These are phyloP conservation scores for Lordiphosa andalusiaca DNA, from an alignment of 2,888 invertebrate genomes.

Conservation along the genomic window DNA sequence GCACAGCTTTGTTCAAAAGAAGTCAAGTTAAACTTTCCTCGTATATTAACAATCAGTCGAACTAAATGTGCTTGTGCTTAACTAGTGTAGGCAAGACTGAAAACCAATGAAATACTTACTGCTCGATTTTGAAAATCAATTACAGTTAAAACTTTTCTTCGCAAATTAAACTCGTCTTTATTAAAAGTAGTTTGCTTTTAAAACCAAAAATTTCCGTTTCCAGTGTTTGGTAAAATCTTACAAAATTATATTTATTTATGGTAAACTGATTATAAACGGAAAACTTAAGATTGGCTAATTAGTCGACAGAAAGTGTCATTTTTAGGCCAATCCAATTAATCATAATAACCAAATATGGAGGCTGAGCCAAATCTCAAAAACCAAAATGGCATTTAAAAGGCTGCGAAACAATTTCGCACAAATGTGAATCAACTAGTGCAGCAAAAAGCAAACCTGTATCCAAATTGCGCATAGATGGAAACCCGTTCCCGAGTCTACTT, in stretches of 20 bases:
- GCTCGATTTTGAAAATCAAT: too few relatives aligned
- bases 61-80: too few relatives aligned
- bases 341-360: conserved; percentile 55
- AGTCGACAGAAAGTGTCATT: conserved; percentile 34
- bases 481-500: conserved; percentile 63
- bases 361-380: conserved; percentile 25
- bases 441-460: conserved; percentile 59
- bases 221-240: neutral
- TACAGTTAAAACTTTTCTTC: too few relatives aligned
- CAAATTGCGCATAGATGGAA: conserved; percentile 49
- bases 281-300: conserved; percentile 12
- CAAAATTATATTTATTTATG: neutral
- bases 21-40: too few relatives aligned
- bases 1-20: too few relatives aligned
- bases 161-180: too few relatives aligned
- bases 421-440: conserved; percentile 71
- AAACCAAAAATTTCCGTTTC: too few relatives aligned
- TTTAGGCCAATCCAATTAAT: conserved; percentile 59
- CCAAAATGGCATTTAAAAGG: conserved; percentile 40
- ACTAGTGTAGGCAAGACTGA: too few relatives aligned
- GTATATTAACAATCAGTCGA: too few relatives aligned
- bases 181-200: too few relatives aligned
- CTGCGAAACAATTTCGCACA: conserved; percentile 46
- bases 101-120: too few relatives aligned
- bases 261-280: conserved; percentile 2